Evolutionary conservation across 1,140 invertebrate species (phyloP).

Genomic region (Penaeus indicus): DNA sequence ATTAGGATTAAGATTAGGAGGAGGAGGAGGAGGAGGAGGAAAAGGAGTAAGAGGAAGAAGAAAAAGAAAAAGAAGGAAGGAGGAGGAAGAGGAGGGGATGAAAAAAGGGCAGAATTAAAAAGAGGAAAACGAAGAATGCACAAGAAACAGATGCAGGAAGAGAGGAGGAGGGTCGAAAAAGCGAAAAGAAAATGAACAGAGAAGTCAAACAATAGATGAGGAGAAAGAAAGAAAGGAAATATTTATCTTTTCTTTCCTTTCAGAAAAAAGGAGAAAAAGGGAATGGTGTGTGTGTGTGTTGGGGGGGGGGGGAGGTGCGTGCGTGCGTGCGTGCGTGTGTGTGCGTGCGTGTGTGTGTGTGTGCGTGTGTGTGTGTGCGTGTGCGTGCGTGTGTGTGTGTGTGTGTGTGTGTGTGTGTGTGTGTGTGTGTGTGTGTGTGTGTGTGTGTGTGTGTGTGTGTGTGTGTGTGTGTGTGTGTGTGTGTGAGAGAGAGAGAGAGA

Average conservation of each 20-base stretch:
- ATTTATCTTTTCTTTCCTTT: too few species aligned
- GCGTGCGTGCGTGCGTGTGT: conserved; percentile 8
- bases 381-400: not conserved
- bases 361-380: not conserved
- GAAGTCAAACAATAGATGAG: not conserved
- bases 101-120: not conserved
- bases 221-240: not conserved
- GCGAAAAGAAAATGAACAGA: not conserved
- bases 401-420: too few species aligned
- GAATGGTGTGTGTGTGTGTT: not conserved
- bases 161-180: not conserved
- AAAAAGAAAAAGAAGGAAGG: not conserved
- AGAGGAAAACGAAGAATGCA: too few species aligned
- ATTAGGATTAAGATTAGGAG: not conserved
- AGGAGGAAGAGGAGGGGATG: not conserved
- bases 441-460: too few species aligned
- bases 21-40: not conserved
- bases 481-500: too few species aligned
- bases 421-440: too few species aligned
- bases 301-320: not conserved
- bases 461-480: too few species aligned
- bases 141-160: not conserved
- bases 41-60: not conserved
- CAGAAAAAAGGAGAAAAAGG: not conserved
- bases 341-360: too few species aligned